These are phyloP conservation scores for Nephrotoma flavescens DNA, from an alignment of 2,888 invertebrate genomes.

Conservation along the genomic window DNA sequence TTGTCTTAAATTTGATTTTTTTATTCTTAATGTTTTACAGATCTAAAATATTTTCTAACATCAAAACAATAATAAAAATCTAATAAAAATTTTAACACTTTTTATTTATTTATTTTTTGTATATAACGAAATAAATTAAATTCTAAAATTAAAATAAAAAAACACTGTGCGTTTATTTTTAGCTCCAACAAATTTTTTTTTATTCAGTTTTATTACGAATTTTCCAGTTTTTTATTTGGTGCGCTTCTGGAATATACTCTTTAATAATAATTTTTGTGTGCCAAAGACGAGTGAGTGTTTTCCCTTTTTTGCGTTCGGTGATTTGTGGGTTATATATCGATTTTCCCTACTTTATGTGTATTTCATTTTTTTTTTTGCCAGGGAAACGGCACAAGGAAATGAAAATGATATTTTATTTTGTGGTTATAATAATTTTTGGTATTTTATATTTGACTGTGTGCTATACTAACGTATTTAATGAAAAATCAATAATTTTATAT, in stretches of 20 bases:
- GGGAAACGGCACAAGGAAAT: background rate
- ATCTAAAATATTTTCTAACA: background rate
- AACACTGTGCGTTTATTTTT: background rate
- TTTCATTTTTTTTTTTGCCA: background rate
- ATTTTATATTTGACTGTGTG: background rate
- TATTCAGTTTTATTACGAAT: background rate
- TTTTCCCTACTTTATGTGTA: background rate
- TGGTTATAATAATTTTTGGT: background rate
- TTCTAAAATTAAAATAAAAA: background rate
- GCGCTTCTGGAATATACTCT: background rate
- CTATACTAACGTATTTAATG: background rate
- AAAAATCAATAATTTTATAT: background rate
- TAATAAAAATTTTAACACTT: background rate
- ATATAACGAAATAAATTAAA: background rate
- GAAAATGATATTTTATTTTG: background rate
- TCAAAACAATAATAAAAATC: background rate
- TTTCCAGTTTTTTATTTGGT: background rate
- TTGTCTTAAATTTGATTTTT: background rate
- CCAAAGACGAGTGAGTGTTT: background rate
- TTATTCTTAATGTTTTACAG: background rate
- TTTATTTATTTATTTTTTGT: background rate
- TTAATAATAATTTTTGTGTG: background rate
- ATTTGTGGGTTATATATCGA: background rate
- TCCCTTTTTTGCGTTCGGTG: background rate
- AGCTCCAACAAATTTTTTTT: background rate